Conservation (phyloP, 2,888 invertebrate species). For the Agrenia bidenticulata region DNA sequence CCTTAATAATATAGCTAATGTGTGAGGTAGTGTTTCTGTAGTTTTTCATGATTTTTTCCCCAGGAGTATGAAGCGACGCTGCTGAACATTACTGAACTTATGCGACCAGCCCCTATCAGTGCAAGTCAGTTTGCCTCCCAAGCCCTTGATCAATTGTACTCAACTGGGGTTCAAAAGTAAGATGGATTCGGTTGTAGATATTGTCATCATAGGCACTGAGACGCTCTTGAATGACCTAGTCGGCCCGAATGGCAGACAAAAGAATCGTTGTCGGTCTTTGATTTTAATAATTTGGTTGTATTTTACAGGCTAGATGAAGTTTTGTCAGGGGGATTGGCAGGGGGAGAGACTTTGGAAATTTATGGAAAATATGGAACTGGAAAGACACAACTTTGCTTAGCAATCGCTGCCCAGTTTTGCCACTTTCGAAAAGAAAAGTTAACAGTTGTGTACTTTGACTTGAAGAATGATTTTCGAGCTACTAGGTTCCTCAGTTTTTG, state of each 20-base stretch:
- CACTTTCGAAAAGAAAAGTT: conserved; percentile 56
- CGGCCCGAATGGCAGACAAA: no score
- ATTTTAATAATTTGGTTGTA: no score
- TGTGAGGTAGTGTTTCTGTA: no score
- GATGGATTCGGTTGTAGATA: no score
- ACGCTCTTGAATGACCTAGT: no score
- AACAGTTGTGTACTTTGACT: conserved; percentile 70
- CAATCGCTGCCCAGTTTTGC: conserved; percentile 66
- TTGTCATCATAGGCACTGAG: no score
- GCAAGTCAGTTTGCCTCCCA: not conserved
- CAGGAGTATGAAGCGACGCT: not conserved
- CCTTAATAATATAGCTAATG: no score
- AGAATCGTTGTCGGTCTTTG: no score
- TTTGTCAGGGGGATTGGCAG: conserved; percentile 69
- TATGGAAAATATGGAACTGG: conserved; percentile 75
- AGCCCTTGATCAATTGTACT: not conserved
- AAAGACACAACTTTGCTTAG: conserved; percentile 74
- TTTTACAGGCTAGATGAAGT: conserved; percentile 66
- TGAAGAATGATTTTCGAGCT: conserved; percentile 70
- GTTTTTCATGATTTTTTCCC: no score
- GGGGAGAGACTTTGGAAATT: conserved; percentile 75
- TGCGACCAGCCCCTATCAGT: not conserved
- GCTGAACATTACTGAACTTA: not conserved
- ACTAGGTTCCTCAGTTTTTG: conserved; percentile 58
- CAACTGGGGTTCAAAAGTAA: not conserved